These are phyloP conservation scores for Perdita meconis DNA, from an alignment of 2,888 invertebrate species.

Conservation along the genomic window DNA sequence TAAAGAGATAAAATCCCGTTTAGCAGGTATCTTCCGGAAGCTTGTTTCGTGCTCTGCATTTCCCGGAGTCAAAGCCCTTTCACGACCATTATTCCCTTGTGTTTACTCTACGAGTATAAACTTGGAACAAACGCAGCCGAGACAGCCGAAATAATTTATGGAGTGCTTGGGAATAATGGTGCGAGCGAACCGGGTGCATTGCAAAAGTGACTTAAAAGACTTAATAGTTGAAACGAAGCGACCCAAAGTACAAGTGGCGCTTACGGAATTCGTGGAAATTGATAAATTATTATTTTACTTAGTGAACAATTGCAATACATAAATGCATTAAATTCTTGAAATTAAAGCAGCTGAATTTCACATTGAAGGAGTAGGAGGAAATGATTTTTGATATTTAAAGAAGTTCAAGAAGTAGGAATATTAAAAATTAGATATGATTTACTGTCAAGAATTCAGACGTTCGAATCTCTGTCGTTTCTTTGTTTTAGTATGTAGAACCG, in stretches of 20 bases:
- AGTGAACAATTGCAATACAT: not conserved
- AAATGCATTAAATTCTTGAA: no score
- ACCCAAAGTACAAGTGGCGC: not conserved
- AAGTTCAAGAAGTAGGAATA: no score
- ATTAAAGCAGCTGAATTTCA: no score
- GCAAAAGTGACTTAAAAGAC: not conserved
- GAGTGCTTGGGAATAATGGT: not conserved
- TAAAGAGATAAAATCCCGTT: not conserved
- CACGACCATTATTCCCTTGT: conserved; percentile 3
- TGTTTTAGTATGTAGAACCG: no score
- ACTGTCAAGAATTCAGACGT: no score
- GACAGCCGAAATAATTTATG: not conserved
- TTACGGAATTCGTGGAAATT: not conserved
- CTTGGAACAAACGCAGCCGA: conserved; percentile 1
- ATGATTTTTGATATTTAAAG: no score
- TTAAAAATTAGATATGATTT: no score
- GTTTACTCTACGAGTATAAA: conserved; percentile 2
- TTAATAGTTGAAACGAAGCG: not conserved
- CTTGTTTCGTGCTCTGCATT: not conserved
- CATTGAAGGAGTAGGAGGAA: no score
- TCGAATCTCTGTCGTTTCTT: no score
- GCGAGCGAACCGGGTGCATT: not conserved
- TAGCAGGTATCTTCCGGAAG: not conserved
- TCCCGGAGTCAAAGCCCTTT: not conserved
- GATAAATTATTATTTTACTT: not conserved